Evolutionary conservation across 2,797 vertebrate species (phyloP).

Genomic region (Labeo calbasu): DNA sequence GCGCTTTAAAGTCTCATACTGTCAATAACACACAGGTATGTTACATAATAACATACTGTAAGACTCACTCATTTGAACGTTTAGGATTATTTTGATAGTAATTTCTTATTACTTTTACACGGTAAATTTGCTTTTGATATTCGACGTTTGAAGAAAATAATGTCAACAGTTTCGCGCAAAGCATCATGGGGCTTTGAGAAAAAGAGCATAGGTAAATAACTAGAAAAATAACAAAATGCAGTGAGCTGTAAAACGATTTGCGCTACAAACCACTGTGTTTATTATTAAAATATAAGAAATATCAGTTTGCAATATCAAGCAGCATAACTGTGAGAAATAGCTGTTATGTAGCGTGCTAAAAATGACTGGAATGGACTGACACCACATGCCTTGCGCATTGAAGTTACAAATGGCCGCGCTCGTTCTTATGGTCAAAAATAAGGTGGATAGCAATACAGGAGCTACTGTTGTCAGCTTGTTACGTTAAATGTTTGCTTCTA

Average conservation of each 20-base stretch:
- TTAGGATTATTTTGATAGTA: neutral
- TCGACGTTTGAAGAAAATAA: neutral
- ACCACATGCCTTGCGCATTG: neutral
- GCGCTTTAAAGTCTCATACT: neutral
- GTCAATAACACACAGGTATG: too few relatives aligned
- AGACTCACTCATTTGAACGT: neutral
- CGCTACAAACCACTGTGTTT: too few relatives aligned
- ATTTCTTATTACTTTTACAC: neutral
- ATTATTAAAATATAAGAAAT: too few relatives aligned
- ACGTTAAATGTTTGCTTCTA: neutral
- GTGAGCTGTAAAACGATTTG: too few relatives aligned
- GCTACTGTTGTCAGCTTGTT: neutral
- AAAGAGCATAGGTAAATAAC: neutral
- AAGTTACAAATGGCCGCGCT: neutral
- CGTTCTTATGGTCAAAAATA: neutral
- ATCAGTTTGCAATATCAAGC: neutral
- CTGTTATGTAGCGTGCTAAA: neutral
- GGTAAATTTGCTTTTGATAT: neutral
- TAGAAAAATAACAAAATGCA: neutral
- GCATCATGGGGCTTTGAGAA: neutral
- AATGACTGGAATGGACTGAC: neutral
- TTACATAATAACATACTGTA: neutral
- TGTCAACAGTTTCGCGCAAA: neutral
- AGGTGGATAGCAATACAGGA: neutral
- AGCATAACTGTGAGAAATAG: too few relatives aligned